A percentile compares a stretch with the other conserved stretches of the same genome.
Evolutionary conservation across 2,888 invertebrate genomes (phyloP).

Genomic region (Meta bourneti): DNA sequence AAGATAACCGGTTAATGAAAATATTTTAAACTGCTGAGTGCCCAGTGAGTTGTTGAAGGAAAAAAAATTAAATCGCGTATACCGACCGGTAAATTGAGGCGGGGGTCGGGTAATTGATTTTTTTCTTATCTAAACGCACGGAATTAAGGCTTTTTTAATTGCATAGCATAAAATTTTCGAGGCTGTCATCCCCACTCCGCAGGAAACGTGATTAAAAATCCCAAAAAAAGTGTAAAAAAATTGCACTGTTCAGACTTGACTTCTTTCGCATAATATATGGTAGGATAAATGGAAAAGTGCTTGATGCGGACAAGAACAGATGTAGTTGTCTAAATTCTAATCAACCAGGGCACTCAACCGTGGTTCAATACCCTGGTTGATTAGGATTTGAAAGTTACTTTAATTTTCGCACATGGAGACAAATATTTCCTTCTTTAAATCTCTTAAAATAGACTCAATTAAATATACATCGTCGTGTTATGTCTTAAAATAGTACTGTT

Average conservation of each 20-base stretch:
- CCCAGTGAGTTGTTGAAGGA: too few species aligned
- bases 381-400: not conserved
- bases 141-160: not conserved
- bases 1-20: too few species aligned
- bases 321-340: slow-evolving; percentile 1
- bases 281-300: not conserved
- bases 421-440: too few species aligned
- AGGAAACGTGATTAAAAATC: not conserved
- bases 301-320: not conserved
- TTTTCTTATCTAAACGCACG: not conserved
- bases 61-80: too few species aligned
- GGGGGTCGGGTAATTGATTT: not conserved
- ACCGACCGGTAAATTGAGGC: not conserved
- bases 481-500: too few species aligned
- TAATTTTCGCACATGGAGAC: not conserved
- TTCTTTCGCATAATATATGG: not conserved
- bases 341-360: not conserved
- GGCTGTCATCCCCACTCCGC: not conserved
- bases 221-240: not conserved
- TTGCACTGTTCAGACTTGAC: not conserved
- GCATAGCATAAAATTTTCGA: not conserved
- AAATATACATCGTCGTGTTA: too few species aligned
- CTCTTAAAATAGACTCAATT: too few species aligned
- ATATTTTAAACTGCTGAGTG: too few species aligned
- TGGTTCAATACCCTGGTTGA: not conserved